phyloP scores from a whole-genome alignment of 2,113 vertebrate species.

The Ctenomys sociabilis region DNA sequence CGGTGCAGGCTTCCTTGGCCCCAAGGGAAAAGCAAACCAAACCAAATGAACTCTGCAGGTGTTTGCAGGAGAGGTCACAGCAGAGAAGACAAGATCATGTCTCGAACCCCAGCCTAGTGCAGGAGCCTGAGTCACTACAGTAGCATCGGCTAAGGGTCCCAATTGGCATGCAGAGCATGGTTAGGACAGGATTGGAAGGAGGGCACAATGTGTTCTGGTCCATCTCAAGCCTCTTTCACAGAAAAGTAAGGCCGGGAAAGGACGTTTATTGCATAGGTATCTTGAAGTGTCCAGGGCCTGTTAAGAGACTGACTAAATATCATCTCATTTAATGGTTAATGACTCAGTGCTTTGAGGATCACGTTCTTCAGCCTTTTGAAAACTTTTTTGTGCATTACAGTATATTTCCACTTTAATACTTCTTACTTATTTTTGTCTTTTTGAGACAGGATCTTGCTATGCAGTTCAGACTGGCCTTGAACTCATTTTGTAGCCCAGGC shows the following conservation, averaged over 20 bases:
- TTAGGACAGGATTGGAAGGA: background rate
- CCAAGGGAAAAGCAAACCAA: background rate
- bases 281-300: background rate
- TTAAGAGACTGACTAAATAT: background rate
- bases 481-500: too few relatives aligned
- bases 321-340: background rate
- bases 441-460: too few relatives aligned
- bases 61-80: background rate
- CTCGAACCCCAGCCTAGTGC: too few relatives aligned
- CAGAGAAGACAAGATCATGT: background rate
- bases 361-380: background rate
- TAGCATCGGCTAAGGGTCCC: too few relatives aligned
- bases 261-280: background rate
- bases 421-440: background rate
- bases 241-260: background rate
- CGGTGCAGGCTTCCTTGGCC: background rate
- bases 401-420: background rate
- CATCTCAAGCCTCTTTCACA: background rate
- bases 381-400: background rate
- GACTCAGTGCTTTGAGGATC: background rate
- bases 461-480: too few relatives aligned
- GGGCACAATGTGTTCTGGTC: background rate
- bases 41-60: background rate
- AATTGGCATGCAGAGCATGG: background rate
- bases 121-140: background rate